phyloP scores from a whole-genome alignment of 2,797 vertebrate species.

The Staurois parvus region DNA sequence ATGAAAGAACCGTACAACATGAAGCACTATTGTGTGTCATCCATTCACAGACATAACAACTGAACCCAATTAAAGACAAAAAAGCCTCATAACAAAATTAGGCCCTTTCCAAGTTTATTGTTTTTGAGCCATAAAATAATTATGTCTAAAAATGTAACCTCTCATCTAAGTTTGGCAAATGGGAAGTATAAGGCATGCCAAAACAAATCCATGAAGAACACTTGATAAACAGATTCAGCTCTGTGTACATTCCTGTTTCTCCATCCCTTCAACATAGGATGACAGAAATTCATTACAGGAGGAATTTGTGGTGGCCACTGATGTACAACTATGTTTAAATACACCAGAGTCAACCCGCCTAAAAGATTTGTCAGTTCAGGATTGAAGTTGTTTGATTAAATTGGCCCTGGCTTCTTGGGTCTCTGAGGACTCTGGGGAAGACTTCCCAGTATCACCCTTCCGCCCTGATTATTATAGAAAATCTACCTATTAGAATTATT shows the following conservation, averaged over 20 bases:
- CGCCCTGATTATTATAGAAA: no score
- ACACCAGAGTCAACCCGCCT: background rate
- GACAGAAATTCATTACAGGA: slow-evolving; percentile 14
- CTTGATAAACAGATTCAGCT: slow-evolving; percentile 29
- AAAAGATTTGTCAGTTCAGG: background rate
- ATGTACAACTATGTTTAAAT: background rate
- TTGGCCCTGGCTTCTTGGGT: background rate
- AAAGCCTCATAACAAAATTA: slow-evolving; percentile 61
- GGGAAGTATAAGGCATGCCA: slow-evolving; percentile 14
- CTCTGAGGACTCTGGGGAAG: no score
- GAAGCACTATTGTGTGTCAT: slow-evolving; percentile 4
- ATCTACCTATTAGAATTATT: no score
- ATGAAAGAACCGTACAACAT: background rate
- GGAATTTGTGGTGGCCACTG: slow-evolving; percentile 2
- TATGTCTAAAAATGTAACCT: slow-evolving; percentile 45
- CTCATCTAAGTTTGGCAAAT: slow-evolving; percentile 48
- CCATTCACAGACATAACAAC: slow-evolving; percentile 29
- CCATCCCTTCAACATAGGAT: background rate
- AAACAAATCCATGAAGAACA: slow-evolving; percentile 22
- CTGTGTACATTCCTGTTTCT: background rate
- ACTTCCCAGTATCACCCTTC: no score
- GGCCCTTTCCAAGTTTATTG: slow-evolving; percentile 49
- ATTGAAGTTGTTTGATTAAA: background rate
- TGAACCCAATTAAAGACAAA: slow-evolving; percentile 52
- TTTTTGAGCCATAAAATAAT: slow-evolving; percentile 57